Evolutionary conservation across 2,797 vertebrate species (phyloP), one percentile per base, ranked within the genome.

Genomic region (Brachyrhaphis roseni): DNA sequence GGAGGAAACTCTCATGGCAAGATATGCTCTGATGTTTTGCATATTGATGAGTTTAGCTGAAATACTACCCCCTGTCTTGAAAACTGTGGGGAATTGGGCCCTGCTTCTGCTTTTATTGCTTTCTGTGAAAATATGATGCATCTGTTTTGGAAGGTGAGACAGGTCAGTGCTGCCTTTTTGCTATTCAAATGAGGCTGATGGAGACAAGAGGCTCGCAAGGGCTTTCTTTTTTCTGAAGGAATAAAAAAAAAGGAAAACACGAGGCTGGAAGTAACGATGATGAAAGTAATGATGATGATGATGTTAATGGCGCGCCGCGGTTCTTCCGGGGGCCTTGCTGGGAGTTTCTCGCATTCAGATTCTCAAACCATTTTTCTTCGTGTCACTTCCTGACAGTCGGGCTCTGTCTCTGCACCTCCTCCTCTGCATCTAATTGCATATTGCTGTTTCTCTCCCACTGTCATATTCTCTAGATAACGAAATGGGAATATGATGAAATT

Each of bases 1-100:
- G 88, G 88, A 89, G 91, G 88, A 90, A 92, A 94, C 92, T 90
- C 90, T 90, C 79, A 82, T 92, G 90, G 91, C 85, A 85, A 93
- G 92, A 90, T 80, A 76, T 86, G 89, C 91, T 85, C 86, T 88
- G 90, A 92, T 94, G 92, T 94, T 93, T 93, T 95, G 93, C 92
- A 95, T 95, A 94, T 93, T 95, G 92, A 95, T 95, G 92, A 95
- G 94, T 91, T 82, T 72, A 85, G 87, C 90, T 93, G 92, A 93
- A 91, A 88, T 88, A 84, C 85, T 87, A 86, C 82, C 87, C 87
- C 86, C 79, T 86, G 84, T 88, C 86, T 94, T 83, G 64, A 55
- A 79, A 90, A 92, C 90, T 85, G 89, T 86, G 82, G 91, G 93
- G 91, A 94, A 90, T 90, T 89, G 91, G 90, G 87, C 83, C 41